phyloP scores from a whole-genome alignment of 2,888 invertebrate species.

The Bellardia bayeri region DNA sequence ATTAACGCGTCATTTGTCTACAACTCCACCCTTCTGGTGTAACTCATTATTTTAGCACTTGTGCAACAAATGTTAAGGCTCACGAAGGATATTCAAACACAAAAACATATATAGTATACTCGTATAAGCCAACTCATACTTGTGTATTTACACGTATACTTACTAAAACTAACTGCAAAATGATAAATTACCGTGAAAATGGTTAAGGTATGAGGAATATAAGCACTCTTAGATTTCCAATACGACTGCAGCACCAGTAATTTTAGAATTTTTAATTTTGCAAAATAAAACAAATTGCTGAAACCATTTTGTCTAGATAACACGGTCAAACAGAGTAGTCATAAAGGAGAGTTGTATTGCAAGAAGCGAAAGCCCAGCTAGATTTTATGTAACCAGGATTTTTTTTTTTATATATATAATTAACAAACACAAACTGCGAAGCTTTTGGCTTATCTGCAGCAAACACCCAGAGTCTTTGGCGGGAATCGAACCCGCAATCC shows the following conservation, averaged over 20 bases:
- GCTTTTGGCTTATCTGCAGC: no score
- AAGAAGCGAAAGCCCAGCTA: constrained; percentile 13
- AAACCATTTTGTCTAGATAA: constrained; percentile 49
- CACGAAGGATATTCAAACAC: constrained; percentile 27
- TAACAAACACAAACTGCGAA: no score
- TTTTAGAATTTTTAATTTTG: constrained; percentile 59
- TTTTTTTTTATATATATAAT: no score
- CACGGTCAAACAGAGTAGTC: constrained; percentile 32
- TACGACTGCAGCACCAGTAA: constrained; percentile 21
- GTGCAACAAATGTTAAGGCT: constrained; percentile 65
- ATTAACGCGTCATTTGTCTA: constrained; percentile 72
- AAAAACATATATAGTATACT: no score
- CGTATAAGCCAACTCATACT: background rate
- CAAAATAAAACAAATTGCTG: background rate
- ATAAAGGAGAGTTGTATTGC: background rate
- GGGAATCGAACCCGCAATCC: no score
- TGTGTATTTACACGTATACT: background rate
- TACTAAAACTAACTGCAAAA: constrained; percentile 47
- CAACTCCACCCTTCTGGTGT: constrained; percentile 71
- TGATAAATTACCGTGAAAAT: constrained; percentile 42
- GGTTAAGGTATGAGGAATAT: background rate
- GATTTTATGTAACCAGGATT: background rate
- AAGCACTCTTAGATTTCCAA: constrained; percentile 50
- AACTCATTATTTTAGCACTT: constrained; percentile 73
- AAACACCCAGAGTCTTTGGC: no score